Percentiles rank a stretch among this genome's conserved stretches.
Evolutionary conservation across 2,888 invertebrate genomes (phyloP).

Genomic region (Glomeris marginata): DNA sequence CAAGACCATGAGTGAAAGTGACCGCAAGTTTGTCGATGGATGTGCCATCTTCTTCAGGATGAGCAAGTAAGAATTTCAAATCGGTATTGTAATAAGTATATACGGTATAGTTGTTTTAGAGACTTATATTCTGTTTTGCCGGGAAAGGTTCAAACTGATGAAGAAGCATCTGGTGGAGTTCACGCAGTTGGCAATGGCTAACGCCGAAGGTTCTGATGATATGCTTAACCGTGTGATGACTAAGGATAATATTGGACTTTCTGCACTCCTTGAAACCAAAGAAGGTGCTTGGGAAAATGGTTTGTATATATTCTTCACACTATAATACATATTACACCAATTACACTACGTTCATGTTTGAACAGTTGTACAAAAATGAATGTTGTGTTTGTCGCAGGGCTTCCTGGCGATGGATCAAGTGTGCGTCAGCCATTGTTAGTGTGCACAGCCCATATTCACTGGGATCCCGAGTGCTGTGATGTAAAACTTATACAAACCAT

Average conservation of each 20-base stretch:
- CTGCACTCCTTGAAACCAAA: constrained; percentile 86
- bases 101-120: not conserved
- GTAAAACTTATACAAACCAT: constrained; percentile 98
- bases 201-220: constrained; percentile 93
- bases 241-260: constrained; percentile 95
- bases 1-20: constrained; percentile 93
- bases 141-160: constrained; percentile 70
- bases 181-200: constrained; percentile 96
- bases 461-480: constrained; percentile 99
- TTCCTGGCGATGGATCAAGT: constrained; percentile 58
- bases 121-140: not conserved
- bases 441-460: constrained; percentile 97
- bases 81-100: not conserved
- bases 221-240: constrained; percentile 99
- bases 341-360: not conserved
- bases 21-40: constrained; percentile 95
- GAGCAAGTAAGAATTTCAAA: constrained; percentile 56
- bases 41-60: constrained; percentile 96
- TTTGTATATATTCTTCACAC: too few species aligned
- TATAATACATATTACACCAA: not conserved
- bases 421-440: constrained; percentile 76
- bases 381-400: constrained; percentile 25
- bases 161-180: constrained; percentile 96
- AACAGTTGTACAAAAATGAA: not conserved
- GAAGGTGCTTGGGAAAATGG: constrained; percentile 86